Evolutionary conservation across 2,797 vertebrate species (phyloP), one percentile per base, ranked within the genome.

Genomic region (Lateolabrax maculatus): DNA sequence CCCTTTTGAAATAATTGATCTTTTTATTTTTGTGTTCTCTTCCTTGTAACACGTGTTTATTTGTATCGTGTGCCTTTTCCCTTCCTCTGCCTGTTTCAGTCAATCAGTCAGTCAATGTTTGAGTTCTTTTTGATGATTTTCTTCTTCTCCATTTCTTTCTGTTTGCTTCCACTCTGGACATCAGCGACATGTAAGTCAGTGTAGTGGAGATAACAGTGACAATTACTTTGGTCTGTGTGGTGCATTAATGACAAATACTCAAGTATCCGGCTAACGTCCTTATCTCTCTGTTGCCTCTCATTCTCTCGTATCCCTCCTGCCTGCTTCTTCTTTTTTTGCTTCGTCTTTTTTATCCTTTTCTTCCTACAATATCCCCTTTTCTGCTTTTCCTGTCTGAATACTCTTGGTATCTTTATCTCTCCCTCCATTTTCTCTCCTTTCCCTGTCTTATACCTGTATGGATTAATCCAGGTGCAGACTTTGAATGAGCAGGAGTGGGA

Each of bases 401-500:
- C 9, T 57, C 7, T 21, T 16, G 9, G 1, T 39, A 1, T 62
- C 44, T 44, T 34, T 12, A 1, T 19, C 34, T 36, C 1, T 44
- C 12, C n/a, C 16, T 52, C 18, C 13, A 1, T 62, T 41, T 9
- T 27, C 23, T 55, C 13, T 69, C n/a, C 43, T 5, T 34, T 19
- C 39, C 18, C 29, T 66, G 11, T 69, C 43, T 62, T 36, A 37
- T 44, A 65, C 66, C 58, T 44, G 25, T 82, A 34, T 66, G 11
- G 4, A 1, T 56, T 3, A 3, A 39, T 71, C 0, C 89, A 99
- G 98, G 98, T 99, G 81, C 98, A 99, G 84, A 99, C 98, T 1
- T 92, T 99, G 44, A 98, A 99, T 0, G 98, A 99, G 83, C 98
- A 99, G 95, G 98, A 99, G 25, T 99, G 98, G 98, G 98, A 99